Evolutionary conservation across 2,113 vertebrate species (phyloP).

Genomic region (Promerops cafer): DNA sequence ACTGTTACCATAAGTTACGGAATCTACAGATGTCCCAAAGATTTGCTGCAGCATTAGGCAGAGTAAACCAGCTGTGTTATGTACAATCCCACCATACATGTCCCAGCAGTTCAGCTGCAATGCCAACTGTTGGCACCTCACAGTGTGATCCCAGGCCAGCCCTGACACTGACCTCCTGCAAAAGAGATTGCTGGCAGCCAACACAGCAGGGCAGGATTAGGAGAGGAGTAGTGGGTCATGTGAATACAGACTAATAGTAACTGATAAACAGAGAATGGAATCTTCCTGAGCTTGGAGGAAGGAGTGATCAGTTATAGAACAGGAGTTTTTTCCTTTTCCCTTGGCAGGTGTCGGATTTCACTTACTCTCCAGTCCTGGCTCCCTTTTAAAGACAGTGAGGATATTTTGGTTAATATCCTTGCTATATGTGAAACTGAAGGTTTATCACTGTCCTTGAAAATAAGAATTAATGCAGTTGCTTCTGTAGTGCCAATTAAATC

Average conservation of each 20-base stretch:
- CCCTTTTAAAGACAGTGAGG: background rate
- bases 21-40: background rate
- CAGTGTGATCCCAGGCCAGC: background rate
- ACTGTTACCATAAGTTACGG: background rate
- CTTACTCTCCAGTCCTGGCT: background rate
- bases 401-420: background rate
- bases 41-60: background rate
- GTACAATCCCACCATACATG: rapidly evolving
- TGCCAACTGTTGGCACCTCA: background rate
- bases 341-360: background rate
- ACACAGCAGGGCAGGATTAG: background rate
- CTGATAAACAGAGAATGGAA: background rate
- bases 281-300: background rate
- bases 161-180: background rate
- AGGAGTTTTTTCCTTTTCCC: background rate
- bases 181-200: background rate
- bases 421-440: background rate
- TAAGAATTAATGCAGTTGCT: constrained; percentile 23
- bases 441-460: constrained; percentile 41
- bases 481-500: constrained; percentile 16
- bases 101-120: background rate
- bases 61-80: background rate
- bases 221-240: background rate
- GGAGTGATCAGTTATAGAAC: background rate
- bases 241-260: background rate